phyloP scores from a whole-genome alignment of 2,888 invertebrate species.

The Lasioglossum calceatum region DNA sequence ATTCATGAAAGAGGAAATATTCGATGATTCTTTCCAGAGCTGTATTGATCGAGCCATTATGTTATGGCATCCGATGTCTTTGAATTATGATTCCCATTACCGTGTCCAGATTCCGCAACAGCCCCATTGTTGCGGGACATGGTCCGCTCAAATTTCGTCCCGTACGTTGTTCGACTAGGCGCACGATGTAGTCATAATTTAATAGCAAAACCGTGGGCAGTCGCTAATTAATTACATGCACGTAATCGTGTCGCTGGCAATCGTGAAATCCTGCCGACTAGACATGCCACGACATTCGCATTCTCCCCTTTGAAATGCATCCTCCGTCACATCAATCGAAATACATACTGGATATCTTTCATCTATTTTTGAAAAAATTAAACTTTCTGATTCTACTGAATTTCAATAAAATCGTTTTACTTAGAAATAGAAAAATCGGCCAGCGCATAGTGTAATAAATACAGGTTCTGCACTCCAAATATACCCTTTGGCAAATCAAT shows the following conservation, averaged over 20 bases:
- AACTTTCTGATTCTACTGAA: not conserved
- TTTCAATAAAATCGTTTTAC: not conserved
- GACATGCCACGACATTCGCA: not conserved
- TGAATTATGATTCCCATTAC: conserved; percentile 46
- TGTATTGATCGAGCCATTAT: not conserved
- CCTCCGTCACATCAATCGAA: not conserved
- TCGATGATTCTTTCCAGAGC: not conserved
- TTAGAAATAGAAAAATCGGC: not conserved
- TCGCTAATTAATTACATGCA: conserved; percentile 48
- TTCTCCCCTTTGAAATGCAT: not conserved
- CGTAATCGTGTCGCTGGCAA: conserved; percentile 32
- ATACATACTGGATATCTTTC: not conserved
- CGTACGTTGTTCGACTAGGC: conserved; percentile 36
- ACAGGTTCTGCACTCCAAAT: too few species aligned
- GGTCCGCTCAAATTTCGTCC: conserved; percentile 38
- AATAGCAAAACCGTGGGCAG: conserved; percentile 18
- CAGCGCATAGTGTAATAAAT: not conserved
- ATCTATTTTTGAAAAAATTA: not conserved
- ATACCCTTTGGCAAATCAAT: too few species aligned
- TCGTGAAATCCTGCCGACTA: conserved; percentile 19
- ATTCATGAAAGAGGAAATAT: not conserved
- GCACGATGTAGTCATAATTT: conserved; percentile 43
- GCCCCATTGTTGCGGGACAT: conserved; percentile 32
- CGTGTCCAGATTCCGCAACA: conserved; percentile 7
- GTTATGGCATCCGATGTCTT: conserved; percentile 4